Conservation (phyloP, 2,888 invertebrate species). For the Liopterus haemorrhoidalis region DNA sequence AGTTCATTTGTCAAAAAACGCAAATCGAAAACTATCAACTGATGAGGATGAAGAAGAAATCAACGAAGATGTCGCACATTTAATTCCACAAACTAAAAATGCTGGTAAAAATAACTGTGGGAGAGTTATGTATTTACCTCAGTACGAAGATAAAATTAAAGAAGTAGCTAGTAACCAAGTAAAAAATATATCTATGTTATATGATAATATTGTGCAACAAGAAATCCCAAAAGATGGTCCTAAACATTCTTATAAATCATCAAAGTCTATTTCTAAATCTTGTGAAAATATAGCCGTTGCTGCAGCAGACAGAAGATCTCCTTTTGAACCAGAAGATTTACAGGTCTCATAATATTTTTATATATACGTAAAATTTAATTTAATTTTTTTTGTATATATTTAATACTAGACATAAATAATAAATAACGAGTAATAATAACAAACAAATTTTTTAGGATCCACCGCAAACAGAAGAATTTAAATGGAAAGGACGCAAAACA, state of each 20-base stretch:
- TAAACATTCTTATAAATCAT: conserved; percentile 21
- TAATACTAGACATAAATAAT: conserved; percentile 11
- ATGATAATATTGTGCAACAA: conserved; percentile 26
- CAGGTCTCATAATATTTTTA: conserved; percentile 37
- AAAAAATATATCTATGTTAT: no score
- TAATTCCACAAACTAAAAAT: conserved; percentile 34
- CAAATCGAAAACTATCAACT: conserved; percentile 2
- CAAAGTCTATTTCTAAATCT: conserved; percentile 44
- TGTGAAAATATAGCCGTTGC: conserved; percentile 45
- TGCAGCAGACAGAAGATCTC: conserved; percentile 32
- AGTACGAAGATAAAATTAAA: no score
- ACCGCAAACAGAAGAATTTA: conserved; percentile 25
- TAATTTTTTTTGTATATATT: neutral
- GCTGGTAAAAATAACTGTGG: conserved; percentile 46
- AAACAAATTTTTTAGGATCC: conserved; percentile 18
- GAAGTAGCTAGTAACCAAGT: no score
- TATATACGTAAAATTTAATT: conserved; percentile 5
- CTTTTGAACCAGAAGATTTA: conserved; percentile 39
- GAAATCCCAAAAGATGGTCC: conserved; percentile 27
- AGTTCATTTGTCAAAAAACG: conserved; percentile 27
- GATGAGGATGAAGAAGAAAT: conserved; percentile 31
- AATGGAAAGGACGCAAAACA: conserved; percentile 39
- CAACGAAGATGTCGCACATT: conserved; percentile 32
- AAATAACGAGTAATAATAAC: no score
- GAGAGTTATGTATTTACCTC: conserved; percentile 79